These are phyloP conservation scores for Elgaria multicarinata DNA, from an alignment of 2,113 vertebrate species.

Conservation along the genomic window DNA sequence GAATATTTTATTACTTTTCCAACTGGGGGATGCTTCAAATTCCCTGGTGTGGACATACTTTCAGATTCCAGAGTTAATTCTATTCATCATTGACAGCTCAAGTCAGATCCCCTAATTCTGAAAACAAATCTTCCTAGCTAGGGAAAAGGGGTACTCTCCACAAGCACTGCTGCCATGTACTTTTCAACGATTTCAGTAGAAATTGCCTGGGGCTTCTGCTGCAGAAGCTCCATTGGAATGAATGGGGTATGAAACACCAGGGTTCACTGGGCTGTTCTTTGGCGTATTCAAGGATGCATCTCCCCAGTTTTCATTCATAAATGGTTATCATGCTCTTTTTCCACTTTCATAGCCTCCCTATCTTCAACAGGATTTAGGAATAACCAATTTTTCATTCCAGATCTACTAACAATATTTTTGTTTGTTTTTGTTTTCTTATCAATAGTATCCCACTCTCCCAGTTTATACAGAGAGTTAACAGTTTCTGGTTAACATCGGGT, in stretches of 20 bases:
- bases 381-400: constrained; percentile 24
- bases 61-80: constrained; percentile 15
- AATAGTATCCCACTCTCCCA: background rate
- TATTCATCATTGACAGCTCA: constrained; percentile 25
- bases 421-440: background rate
- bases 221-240: background rate
- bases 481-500: constrained; percentile 6
- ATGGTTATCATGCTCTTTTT: constrained; percentile 45
- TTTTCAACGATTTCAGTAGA: background rate
- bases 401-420: background rate
- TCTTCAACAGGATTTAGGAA: constrained; percentile 42
- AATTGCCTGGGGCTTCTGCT: background rate
- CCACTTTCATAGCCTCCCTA: constrained; percentile 50
- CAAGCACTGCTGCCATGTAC: background rate
- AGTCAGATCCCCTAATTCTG: constrained; percentile 29
- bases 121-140: constrained; percentile 40
- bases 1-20: constrained; percentile 26
- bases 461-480: background rate
- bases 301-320: constrained; percentile 60
- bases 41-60: constrained; percentile 18
- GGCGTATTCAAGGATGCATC: constrained; percentile 39
- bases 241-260: background rate
- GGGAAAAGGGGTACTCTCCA: background rate
- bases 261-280: background rate
- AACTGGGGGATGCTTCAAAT: constrained; percentile 2